Evolutionary conservation across 1,140 invertebrate species (phyloP), one percentile per base, ranked within the genome.

Genomic region (Drosophila murphyi): DNA sequence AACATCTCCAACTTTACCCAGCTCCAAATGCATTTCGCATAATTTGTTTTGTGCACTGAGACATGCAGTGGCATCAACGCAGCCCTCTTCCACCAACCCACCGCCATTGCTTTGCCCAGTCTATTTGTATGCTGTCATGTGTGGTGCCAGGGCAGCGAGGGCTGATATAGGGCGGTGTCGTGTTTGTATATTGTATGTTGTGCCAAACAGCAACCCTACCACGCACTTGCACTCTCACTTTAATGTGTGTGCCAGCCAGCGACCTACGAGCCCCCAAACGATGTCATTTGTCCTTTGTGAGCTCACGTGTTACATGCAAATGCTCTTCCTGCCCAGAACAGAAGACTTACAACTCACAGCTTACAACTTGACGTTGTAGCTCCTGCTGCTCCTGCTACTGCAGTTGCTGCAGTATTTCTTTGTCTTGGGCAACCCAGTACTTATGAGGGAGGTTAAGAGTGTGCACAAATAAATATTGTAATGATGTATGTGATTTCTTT

Each of bases 231-330:
- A 87, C 83, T 87, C 83, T 87, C 83, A 88, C 83, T 87, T 87
- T 88, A 87, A 87, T 87, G 88, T 87, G 81, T 88, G 80, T 87
- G 83, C 80, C 83, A 88, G 76, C 59, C 65, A 61, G 54, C 64
- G 60, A 78, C 71, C 75, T 72, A 62, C 47, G 47, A 37, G 60
- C 54, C 54, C 47, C 41, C 80, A 88, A 87, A 87, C 83, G 88
- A 87, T 87, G 83, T 87, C 83, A 76, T 76, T 83, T 82, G 83
- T 73, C 83, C 78, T 87, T 87, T 87, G 83, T 87, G 78, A 76
- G 85, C 83, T 87, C 83, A 87, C 83, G 83, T 87, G 83, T 87
- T 87, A 87, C 83, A 87, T 88, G 80, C 83, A 87, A 87, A 87
- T 87, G 83, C 72, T 83, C 73, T 88, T 87, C 83, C 83, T 80